Evolutionary conservation across 2,888 invertebrate genomes (phyloP).

Genomic region (Melinopterus prodromus): DNA sequence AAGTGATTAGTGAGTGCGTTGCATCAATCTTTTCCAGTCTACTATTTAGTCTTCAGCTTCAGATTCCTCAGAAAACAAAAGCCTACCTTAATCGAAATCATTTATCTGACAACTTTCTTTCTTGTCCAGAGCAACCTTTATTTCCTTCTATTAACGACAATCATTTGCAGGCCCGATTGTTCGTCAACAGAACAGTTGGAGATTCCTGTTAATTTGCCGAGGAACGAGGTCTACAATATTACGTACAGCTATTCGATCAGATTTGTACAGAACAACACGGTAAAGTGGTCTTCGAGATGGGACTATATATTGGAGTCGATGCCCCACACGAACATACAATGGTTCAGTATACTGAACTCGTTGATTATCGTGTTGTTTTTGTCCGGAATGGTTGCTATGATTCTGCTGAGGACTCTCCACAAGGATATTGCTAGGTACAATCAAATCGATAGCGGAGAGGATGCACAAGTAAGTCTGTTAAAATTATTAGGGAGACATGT

Average conservation of each 20-base stretch:
- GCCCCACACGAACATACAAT: constrained; percentile 98
- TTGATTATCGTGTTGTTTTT: constrained; percentile 96
- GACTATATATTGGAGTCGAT: constrained; percentile 95
- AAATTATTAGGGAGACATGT: background rate
- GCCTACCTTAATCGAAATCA: too few relatives aligned
- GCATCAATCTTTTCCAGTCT: too few relatives aligned
- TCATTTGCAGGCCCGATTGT: constrained; percentile 62
- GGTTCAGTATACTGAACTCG: constrained; percentile 98
- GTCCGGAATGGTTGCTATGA: constrained; percentile 99
- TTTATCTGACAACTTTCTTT: too few relatives aligned
- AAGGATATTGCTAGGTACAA: constrained; percentile 99
- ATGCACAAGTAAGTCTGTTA: constrained; percentile 85
- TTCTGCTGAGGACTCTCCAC: constrained; percentile 93
- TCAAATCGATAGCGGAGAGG: constrained; percentile 89
- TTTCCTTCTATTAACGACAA: background rate
- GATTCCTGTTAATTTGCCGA: constrained; percentile 68
- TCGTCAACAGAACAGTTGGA: constrained; percentile 71
- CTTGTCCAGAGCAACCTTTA: background rate
- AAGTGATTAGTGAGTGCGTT: too few relatives aligned
- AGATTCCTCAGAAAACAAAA: too few relatives aligned
- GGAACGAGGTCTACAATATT: constrained; percentile 67
- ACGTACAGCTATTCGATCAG: constrained; percentile 88
- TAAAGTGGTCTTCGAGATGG: constrained; percentile 99
- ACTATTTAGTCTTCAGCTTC: too few relatives aligned
- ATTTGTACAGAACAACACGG: constrained; percentile 80